Evolutionary conservation across 2,797 vertebrate genomes (phyloP).

Genomic region (Austrolebias charrua): DNA sequence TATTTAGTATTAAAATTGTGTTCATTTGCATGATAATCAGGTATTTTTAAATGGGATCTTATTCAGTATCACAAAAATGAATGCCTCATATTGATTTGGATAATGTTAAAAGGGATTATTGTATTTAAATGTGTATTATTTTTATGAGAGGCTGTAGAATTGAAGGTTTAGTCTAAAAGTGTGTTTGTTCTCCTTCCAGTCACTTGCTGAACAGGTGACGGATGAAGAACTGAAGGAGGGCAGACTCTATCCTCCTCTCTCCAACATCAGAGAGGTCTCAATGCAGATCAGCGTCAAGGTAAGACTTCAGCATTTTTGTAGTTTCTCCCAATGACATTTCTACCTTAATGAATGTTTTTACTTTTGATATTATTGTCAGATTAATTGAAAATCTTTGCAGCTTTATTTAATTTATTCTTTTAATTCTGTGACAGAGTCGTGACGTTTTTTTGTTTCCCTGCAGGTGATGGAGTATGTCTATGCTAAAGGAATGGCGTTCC

Average conservation of each 20-base stretch:
- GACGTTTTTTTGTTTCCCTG: constrained; percentile 14
- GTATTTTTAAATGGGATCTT: neutral
- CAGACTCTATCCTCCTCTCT: constrained; percentile 91
- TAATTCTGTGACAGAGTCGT: neutral
- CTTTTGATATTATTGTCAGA: neutral
- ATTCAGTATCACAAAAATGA: neutral
- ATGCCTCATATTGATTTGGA: neutral
- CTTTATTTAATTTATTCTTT: neutral
- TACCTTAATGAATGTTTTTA: neutral
- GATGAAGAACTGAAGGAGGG: constrained; percentile 88
- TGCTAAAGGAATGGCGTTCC: constrained; percentile 93
- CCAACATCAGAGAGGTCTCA: constrained; percentile 94
- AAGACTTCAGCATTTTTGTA: constrained; percentile 46
- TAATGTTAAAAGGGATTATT: neutral
- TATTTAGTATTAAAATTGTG: neutral
- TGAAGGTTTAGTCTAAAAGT: constrained; percentile 13
- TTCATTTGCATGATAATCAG: neutral
- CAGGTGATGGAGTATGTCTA: constrained; percentile 93
- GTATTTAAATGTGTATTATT: neutral
- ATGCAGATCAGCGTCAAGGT: constrained; percentile 91
- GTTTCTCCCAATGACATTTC: neutral
- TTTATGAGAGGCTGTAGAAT: neutral
- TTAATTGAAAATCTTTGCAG: neutral
- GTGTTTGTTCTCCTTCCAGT: constrained; percentile 68
- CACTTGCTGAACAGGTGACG: constrained; percentile 85